Conservation (phyloP, 2,113 vertebrate genomes). For the Nothoprocta pentlandii region DNA sequence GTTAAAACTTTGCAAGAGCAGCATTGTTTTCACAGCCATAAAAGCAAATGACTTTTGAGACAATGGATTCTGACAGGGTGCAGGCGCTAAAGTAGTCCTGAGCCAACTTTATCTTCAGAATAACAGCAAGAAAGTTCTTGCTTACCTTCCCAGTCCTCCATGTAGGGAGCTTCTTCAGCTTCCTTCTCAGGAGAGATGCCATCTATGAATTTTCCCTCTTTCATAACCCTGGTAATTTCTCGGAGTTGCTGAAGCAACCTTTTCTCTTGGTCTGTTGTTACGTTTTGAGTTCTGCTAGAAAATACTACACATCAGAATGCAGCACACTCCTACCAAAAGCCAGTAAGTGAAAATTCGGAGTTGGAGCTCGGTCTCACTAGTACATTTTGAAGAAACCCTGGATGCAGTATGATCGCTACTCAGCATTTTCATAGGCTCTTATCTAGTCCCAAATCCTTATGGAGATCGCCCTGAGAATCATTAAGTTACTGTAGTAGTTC, state of each 20-base stretch:
- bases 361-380: background rate
- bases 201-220: constrained; percentile 89
- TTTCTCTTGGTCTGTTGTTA: constrained; percentile 90
- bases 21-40: no score
- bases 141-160: constrained; percentile 88
- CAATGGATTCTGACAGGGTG: background rate
- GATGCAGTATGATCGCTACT: background rate
- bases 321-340: background rate
- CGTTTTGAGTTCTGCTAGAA: constrained; percentile 78
- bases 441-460: fast-evolving
- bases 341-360: background rate
- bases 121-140: background rate
- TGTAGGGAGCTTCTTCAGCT: constrained; percentile 89
- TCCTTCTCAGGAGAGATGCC: constrained; percentile 83
- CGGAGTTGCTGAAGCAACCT: constrained; percentile 89
- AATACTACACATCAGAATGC: constrained; percentile 42
- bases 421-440: background rate
- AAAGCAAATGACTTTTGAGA: no score
- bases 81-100: background rate
- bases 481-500: background rate
- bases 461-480: background rate
- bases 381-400: background rate
- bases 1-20: no score
- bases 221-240: constrained; percentile 96
- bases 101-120: background rate